Conservation (phyloP, 2,888 invertebrate genomes). For the Drosophila diplacantha region DNA sequence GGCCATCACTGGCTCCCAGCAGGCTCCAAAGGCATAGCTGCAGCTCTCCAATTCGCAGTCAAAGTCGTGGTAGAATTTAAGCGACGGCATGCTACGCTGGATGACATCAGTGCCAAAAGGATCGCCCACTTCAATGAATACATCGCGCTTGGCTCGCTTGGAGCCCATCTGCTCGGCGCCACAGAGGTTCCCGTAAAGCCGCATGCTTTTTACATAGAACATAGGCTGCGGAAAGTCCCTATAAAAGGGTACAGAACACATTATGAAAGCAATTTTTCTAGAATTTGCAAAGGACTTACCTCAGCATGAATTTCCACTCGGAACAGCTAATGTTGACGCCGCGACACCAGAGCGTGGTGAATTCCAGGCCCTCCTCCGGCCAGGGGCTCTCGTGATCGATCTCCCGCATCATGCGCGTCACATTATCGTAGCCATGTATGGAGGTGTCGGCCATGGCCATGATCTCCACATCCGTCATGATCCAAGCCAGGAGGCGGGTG, state of each 20-base stretch:
- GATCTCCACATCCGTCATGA: slow-evolving; percentile 82
- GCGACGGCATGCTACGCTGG: slow-evolving; percentile 93
- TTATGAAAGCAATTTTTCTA: background rate
- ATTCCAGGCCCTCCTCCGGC: slow-evolving; percentile 93
- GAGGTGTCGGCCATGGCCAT: slow-evolving; percentile 91
- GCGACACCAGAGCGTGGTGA: slow-evolving; percentile 95
- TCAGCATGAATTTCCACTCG: slow-evolving; percentile 91
- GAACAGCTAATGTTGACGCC: slow-evolving; percentile 88
- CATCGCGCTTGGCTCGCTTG: slow-evolving; percentile 79
- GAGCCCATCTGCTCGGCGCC: slow-evolving; percentile 93
- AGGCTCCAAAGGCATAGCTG: slow-evolving; percentile 97
- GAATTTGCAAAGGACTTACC: slow-evolving; percentile 50
- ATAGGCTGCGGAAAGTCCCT: slow-evolving; percentile 97
- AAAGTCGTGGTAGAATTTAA: slow-evolving; percentile 98
- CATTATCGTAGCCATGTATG: slow-evolving; percentile 89
- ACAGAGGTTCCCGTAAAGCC: slow-evolving; percentile 92
- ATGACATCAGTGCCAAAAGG: slow-evolving; percentile 91
- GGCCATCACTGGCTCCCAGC: slow-evolving; percentile 94
- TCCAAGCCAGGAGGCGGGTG: slow-evolving; percentile 91
- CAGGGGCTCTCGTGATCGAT: slow-evolving; percentile 94
- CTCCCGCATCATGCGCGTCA: slow-evolving; percentile 84
- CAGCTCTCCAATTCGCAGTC: slow-evolving; percentile 94
- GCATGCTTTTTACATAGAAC: slow-evolving; percentile 88
- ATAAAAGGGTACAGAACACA: background rate
- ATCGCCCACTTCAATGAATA: slow-evolving; percentile 84